Evolutionary conservation across 35 echinoderm and acorn worm genomes (phyloP).

Genomic region (Hemicentrotus pulcherrimus): DNA sequence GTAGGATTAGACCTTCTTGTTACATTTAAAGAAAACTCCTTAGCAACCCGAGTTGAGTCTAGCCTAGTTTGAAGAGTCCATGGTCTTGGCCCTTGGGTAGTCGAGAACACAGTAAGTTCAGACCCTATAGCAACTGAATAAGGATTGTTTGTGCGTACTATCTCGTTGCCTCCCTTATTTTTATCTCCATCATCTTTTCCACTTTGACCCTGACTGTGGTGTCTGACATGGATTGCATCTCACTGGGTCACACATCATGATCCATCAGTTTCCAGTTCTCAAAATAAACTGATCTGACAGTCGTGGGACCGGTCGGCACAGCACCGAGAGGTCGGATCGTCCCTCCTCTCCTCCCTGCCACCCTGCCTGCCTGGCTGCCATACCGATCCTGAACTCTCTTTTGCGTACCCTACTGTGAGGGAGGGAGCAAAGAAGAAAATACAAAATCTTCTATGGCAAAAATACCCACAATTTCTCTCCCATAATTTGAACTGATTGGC

Average conservation of each 20-base stretch:
- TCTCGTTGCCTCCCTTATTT: background rate
- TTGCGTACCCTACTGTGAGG: background rate
- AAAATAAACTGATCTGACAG: conserved; percentile 44
- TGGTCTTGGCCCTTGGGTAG: too few relatives aligned
- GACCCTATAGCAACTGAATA: background rate
- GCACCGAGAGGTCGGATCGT: background rate
- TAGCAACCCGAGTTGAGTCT: too few relatives aligned
- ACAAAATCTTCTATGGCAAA: background rate
- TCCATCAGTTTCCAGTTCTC: conserved; percentile 35
- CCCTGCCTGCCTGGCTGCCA: background rate
- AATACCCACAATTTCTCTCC: background rate
- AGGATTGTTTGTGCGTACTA: background rate
- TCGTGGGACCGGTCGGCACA: background rate
- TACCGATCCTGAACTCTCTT: background rate
- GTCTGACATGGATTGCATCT: conserved; percentile 14
- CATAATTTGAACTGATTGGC: background rate
- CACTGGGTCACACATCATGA: conserved; percentile 20
- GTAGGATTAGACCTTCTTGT: too few relatives aligned
- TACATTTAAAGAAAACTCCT: too few relatives aligned
- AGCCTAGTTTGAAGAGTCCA: too few relatives aligned
- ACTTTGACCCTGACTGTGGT: conserved; percentile 19
- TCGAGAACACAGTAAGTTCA: too few relatives aligned
- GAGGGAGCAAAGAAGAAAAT: background rate
- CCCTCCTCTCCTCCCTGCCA: background rate
- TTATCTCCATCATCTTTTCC: background rate